Evolutionary conservation across 1,140 invertebrate genomes (phyloP).

Genomic region (Andrena cerasifolii): DNA sequence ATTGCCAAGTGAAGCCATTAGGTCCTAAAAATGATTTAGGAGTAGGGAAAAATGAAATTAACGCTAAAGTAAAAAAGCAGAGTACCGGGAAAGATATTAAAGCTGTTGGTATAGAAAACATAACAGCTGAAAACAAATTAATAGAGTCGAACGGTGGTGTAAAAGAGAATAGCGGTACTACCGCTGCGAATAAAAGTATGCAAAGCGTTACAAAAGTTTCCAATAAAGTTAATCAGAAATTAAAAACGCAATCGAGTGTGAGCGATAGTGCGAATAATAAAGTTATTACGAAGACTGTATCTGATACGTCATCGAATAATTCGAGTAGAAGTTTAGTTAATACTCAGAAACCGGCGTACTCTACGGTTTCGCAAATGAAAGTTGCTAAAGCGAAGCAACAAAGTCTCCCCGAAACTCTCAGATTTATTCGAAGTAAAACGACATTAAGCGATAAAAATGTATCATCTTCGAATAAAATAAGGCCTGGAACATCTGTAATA

Average conservation of each 20-base stretch:
- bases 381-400: slow-evolving; percentile 57
- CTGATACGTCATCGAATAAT: slow-evolving; percentile 44
- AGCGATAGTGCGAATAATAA: slow-evolving; percentile 73
- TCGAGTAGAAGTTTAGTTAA: slow-evolving; percentile 41
- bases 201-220: slow-evolving; percentile 45
- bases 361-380: slow-evolving; percentile 78
- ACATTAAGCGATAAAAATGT: slow-evolving; percentile 73
- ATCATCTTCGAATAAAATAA: slow-evolving; percentile 59
- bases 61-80: slow-evolving; percentile 69
- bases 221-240: slow-evolving; percentile 59
- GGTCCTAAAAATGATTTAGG: slow-evolving; percentile 67
- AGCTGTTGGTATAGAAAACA: slow-evolving; percentile 42
- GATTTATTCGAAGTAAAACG: slow-evolving; percentile 78
- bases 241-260: slow-evolving; percentile 70
- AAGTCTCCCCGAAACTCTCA: slow-evolving; percentile 66
- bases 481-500: slow-evolving; percentile 72
- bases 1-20: slow-evolving; percentile 33
- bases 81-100: slow-evolving; percentile 53
- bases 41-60: slow-evolving; percentile 71
- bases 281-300: slow-evolving; percentile 57
- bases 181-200: slow-evolving; percentile 31
- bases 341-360: slow-evolving; percentile 77
- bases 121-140: slow-evolving; percentile 36
- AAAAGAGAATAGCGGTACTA: slow-evolving; percentile 36
- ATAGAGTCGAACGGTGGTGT: slow-evolving; percentile 1